Conservation (phyloP, 2,797 vertebrate genomes). For the Trachurus trachurus region DNA sequence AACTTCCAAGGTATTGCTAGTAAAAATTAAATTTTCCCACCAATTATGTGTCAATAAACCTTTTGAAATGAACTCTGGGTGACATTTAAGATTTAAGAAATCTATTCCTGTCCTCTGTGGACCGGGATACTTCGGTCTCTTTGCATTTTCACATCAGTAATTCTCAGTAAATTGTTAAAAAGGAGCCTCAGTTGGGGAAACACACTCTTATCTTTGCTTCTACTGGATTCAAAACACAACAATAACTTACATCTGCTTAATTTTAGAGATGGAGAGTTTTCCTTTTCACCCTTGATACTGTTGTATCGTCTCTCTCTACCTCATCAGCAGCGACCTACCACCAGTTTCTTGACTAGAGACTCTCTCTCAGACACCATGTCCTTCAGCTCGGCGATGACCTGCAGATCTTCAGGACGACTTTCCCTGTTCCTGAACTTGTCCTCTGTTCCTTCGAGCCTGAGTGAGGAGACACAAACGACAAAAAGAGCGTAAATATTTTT, state of each 20-base stretch:
- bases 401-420: conserved; percentile 95
- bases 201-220: too few relatives aligned
- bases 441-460: conserved; percentile 96
- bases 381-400: conserved; percentile 96
- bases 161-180: too few relatives aligned
- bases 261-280: not conserved
- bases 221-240: too few relatives aligned
- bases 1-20: too few relatives aligned
- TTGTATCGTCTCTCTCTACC: not conserved
- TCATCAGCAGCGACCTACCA: conserved; percentile 88
- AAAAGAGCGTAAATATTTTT: not conserved
- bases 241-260: not conserved
- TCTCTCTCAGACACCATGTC: conserved; percentile 97
- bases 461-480: not conserved
- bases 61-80: too few relatives aligned
- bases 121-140: not conserved
- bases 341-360: conserved; percentile 97
- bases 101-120: not conserved
- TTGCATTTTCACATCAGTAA: not conserved
- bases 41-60: too few relatives aligned
- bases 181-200: too few relatives aligned
- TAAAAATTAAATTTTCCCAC: too few relatives aligned
- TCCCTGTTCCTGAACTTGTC: conserved; percentile 97
- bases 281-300: not conserved
- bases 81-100: not conserved